Conservation (phyloP, 2,797 vertebrate genomes). For the Gouania willdenowi region DNA sequence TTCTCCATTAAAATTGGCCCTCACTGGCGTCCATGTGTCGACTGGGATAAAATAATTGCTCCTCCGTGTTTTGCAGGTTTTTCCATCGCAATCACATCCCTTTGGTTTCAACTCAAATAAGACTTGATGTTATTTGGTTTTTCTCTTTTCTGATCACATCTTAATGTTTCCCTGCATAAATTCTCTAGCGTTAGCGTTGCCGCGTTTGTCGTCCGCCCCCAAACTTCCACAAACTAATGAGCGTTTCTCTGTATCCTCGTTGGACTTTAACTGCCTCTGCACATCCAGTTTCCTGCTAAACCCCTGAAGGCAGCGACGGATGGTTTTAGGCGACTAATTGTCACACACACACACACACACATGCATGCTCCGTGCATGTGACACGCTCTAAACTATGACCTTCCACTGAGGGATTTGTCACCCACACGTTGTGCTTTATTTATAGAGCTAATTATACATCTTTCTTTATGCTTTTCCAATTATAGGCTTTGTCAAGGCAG, state of each 20-base stretch:
- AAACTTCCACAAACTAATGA: slow-evolving; percentile 61
- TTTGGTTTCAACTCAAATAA: too few relatives aligned
- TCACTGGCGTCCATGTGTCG: too few relatives aligned
- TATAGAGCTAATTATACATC: slow-evolving; percentile 30
- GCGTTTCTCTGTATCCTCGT: slow-evolving; percentile 44
- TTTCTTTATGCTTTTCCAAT: slow-evolving; percentile 24
- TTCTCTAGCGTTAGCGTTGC: slow-evolving; percentile 37
- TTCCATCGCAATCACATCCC: too few relatives aligned
- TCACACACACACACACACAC: slow-evolving; percentile 13
- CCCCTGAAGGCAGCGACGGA: slow-evolving; percentile 48
- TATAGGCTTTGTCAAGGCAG: slow-evolving; percentile 8
- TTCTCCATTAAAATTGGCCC: too few relatives aligned
- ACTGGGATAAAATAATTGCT: too few relatives aligned
- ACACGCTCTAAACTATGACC: slow-evolving; percentile 15
- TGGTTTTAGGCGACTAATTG: slow-evolving; percentile 62
- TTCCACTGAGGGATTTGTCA: slow-evolving; percentile 16
- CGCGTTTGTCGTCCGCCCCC: slow-evolving; percentile 32
- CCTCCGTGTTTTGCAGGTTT: too few relatives aligned
- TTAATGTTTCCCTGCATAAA: too few relatives aligned
- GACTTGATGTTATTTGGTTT: too few relatives aligned
- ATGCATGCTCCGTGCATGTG: background rate
- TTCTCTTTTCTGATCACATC: too few relatives aligned
- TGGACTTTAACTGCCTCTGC: slow-evolving; percentile 54
- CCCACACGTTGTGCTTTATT: slow-evolving; percentile 14
- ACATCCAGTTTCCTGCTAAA: slow-evolving; percentile 57